Base-by-base conservation (phyloP, 2,113 vertebrate species). In the Dipodomys ordii region DNA sequence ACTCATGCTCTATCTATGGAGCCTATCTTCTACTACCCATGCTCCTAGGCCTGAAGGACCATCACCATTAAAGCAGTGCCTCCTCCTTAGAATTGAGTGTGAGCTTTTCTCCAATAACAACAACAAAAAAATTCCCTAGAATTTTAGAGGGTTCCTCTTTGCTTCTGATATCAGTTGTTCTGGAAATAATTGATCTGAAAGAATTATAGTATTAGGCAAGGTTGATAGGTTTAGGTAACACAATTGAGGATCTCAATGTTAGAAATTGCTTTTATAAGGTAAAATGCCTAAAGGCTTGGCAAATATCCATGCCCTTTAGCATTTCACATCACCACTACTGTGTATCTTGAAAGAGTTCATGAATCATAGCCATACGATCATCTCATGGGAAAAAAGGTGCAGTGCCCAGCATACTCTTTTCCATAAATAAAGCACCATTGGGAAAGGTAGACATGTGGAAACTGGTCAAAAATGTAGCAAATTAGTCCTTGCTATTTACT, bases 311-410 rank as follows among this genome's bases (percentile, higher is more conserved):
- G 32, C 84, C 90, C 0, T 0, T 96, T 89, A 97, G 96, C 96
- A 92, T 96, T 95, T 92, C 60, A 46, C 96, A 88, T 97, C 92
- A 92, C 88, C 0, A 0, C 96, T 82, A 89, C 78, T 83, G 95
- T 92, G 64, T 96, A 89, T 86, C 96, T 94, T 98, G 96, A 94
- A 97, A 93, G 96, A 97, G 97, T 97, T 96, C 97, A 94, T 98
- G 98, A 98, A 97, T 98, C 98, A 98, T 93, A 97, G 98, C 97
- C 97, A 96, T 96, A 96, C 95, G 97, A 97, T 96, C 95, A 83
- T 90, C 97, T 96, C 92, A 90, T 95, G 97, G 97, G 90, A 95
- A 97, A 95, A 97, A 97, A 97, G 18, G 89, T 97, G 90, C 93
- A 97, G 91, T 96, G 95, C 96, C 91, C 94, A 68, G 88, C 74